Evolutionary conservation across 2,888 invertebrate species (phyloP), one percentile per base, ranked within the genome.

Genomic region (Synergus japonicus): DNA sequence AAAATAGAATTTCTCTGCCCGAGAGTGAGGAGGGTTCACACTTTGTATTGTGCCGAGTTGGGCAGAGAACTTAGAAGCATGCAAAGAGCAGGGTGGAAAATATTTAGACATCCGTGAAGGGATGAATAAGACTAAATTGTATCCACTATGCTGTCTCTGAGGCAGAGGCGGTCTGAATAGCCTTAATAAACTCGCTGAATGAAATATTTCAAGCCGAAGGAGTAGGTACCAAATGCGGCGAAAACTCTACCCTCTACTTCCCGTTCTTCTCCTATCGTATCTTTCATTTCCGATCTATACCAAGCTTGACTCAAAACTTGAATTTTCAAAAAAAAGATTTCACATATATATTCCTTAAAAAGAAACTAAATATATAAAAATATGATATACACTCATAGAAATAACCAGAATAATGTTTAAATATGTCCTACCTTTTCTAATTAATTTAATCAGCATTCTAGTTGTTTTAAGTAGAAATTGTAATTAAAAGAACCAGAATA

Each of bases 111-210:
- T 90, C 88, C 87, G 86, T 88, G 86, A 85, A 88, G 88, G 88
- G 89, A 93, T 94, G 94, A 94, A 94, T 94, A 93, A 93, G 93
- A 93, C 93, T 93, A 94, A 94, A 94, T 94, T 94, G 94, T 94
- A 93, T 93, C 93, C 93, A 94, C 93, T 94, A 94, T 94, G 93
- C 92, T 93, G 93, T 93, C 93, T 93, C 93, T 93, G 93, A 93
- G 93, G 93, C 93, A 86, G 86, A 88, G 86, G 93, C 92, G 92
- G 91, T 93, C 93, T 94, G 93, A 93, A 94, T 94, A 93, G 93
- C 93, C 93, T 94, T 94, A 94, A 93, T 93, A 92, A 91, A 92
- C 91, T 90, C 87, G 89, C 89, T 89, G 90, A 90, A 90, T 90
- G 89, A 91, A 91, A 91, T 90, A 91, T 91, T 91, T 91, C 90